Base-by-base conservation (phyloP, 2,888 invertebrate species). In the Erpobdella octoculata region DNA sequence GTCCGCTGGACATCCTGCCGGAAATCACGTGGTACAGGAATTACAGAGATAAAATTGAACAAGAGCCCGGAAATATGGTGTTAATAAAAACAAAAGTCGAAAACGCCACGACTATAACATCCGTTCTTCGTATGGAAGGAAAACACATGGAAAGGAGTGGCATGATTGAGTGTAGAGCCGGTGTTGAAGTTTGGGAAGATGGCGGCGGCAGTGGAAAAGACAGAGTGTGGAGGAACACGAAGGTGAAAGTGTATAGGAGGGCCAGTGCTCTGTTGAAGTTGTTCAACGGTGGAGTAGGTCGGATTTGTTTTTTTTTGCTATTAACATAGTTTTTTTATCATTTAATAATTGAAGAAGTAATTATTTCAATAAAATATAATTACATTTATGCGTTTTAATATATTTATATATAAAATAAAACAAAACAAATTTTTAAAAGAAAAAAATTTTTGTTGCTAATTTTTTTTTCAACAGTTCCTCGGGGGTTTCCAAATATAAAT, bases 401-500 rank as follows among this genome's bases (percentile, higher is more conserved):
- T n/a, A n/a, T n/a, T n/a, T n/a, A n/a, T n/a, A n/a, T n/a, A n/a
- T n/a, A n/a, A n/a, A n/a, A n/a, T n/a, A n/a, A n/a, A n/a, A n/a
- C n/a, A n/a, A n/a, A n/a, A n/a, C n/a, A n/a, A n/a, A n/a, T n/a
- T n/a, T n/a, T n/a, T n/a, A n/a, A n/a, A n/a, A n/a, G n/a, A n/a
- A n/a, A n/a, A n/a, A n/a, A n/a, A n/a, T n/a, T n/a, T n/a, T n/a
- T n/a, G n/a, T n/a, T n/a, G n/a, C n/a, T n/a, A n/a, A n/a, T n/a
- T n/a, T 53, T 53, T 28, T 15, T 1, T 1, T 53, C 28, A 41
- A 53, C 21, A 28, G 28, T 53, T n/a, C n/a, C 53, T 18, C 48
- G 35, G 35, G 69, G 69, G 2, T 69, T 69, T 58, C 69, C 69
- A 8, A 69, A 15, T 35, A 58, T 69, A 8, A 53, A 69, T 33